Evolutionary conservation across 2,113 vertebrate species (phyloP), one percentile per base, ranked within the genome.

Genomic region (Chaetura pelagica): DNA sequence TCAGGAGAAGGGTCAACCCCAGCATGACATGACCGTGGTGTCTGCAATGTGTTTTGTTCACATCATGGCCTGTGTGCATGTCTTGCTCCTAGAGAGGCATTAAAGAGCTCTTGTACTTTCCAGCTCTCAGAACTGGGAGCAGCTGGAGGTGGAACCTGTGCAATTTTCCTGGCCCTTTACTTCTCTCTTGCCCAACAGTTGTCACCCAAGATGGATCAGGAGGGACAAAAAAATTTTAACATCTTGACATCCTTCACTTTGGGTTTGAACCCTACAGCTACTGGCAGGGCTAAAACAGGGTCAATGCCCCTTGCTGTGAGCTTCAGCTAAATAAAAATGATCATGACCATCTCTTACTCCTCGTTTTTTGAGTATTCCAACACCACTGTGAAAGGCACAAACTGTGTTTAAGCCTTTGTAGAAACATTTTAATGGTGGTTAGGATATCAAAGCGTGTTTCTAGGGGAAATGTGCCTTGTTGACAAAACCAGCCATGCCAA

Each of bases 1-100:
- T 12, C 12, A 48, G 34, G 23, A 57, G 51, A 63, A 91, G 19
- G 29, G 17, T 48, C 42, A 75, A 21, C 40, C 21, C 40, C 40
- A 35, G 21, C 17, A 55, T 1, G 1, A 52, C 1, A 1, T 11
- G 20, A 27, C 67, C 42, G 19, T 48, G 32, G 13, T 20, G 16
- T 8, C 29, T 67, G 17, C 15, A 32, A 10, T 0, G 1, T 9
- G 29, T 51, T 71, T 62, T 4, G 5, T 22, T 80, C 18, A 24
- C 0, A 0, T 66, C 51, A 29, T 2, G 2, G 24, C 21, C 7
- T 54, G 63, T 71, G 19, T 40, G 15, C 7, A 1, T 29, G 16
- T 34, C 26, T 64, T 64, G 24, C 6, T 49, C 52, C n/a, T 40
- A 59, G 68, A 83, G 62, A 79, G 66, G 12, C 4, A 2, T 35